phyloP scores from a whole-genome alignment of 2,888 invertebrate genomes.

The Eudemis profundana region DNA sequence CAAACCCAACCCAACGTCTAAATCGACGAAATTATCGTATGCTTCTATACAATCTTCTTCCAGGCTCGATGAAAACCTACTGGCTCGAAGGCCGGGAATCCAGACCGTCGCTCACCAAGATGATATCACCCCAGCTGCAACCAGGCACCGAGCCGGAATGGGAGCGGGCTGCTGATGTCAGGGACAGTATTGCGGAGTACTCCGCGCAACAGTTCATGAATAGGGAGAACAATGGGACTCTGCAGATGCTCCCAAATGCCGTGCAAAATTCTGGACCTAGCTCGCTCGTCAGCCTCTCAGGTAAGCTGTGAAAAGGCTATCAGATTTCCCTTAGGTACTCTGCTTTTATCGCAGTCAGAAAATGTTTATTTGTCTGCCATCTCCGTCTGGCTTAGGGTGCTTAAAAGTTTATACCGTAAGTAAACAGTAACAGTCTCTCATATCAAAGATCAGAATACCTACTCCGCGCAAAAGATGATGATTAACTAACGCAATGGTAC shows the following conservation, averaged over 20 bases:
- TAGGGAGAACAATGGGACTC: constrained; percentile 58
- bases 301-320: constrained; percentile 49
- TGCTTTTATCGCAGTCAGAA: too few relatives aligned
- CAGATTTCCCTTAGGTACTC: background rate
- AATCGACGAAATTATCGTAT: too few relatives aligned
- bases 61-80: constrained; percentile 94
- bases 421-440: too few relatives aligned
- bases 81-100: constrained; percentile 92
- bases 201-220: constrained; percentile 70
- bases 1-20: too few relatives aligned
- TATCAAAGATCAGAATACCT: too few relatives aligned
- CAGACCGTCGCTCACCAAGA: constrained; percentile 83
- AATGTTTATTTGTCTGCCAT: too few relatives aligned
- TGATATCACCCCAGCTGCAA: constrained; percentile 73
- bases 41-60: constrained; percentile 33
- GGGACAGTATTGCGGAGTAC: constrained; percentile 78
- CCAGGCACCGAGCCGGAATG: constrained; percentile 77
- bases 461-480: too few relatives aligned
- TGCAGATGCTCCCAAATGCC: constrained; percentile 60
- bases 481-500: too few relatives aligned
- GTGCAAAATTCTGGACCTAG: constrained; percentile 60
- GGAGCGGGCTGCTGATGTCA: constrained; percentile 76
- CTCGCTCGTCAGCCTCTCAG: constrained; percentile 57
- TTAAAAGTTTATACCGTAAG: too few relatives aligned
- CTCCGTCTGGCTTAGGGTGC: too few relatives aligned